Evolutionary conservation across 2,888 invertebrate species (phyloP).

Genomic region (Agapostemon virescens): DNA sequence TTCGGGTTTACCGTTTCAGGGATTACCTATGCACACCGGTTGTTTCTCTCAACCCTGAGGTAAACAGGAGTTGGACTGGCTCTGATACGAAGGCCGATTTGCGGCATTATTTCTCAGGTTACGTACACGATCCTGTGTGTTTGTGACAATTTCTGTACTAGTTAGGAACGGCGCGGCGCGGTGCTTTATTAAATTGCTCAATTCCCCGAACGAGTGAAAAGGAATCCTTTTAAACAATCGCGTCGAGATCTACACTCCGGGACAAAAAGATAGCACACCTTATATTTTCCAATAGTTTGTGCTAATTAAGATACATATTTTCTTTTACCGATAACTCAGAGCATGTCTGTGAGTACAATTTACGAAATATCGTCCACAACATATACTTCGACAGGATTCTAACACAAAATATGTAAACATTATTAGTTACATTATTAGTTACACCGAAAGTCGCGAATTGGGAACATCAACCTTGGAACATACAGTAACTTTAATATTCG

Average conservation of each 20-base stretch:
- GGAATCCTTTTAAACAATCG: not conserved
- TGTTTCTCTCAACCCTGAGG: conserved; percentile 34
- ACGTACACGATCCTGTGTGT: conserved; percentile 14
- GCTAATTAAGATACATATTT: no score
- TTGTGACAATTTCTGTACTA: not conserved
- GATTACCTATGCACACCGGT: conserved; percentile 37
- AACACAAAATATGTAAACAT: no score
- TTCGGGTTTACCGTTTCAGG: conserved; percentile 60
- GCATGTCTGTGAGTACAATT: no score
- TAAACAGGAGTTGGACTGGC: conserved; percentile 33
- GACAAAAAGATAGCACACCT: no score
- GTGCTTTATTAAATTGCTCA: not conserved
- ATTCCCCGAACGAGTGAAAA: conserved; percentile 18
- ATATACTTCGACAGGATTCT: no score
- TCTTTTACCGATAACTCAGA: no score
- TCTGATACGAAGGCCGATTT: conserved; percentile 36
- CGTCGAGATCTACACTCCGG: not conserved
- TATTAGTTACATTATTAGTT: no score
- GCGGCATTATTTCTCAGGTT: conserved; percentile 33
- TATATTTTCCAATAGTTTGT: no score
- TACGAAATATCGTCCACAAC: no score
- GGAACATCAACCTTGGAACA: no score
- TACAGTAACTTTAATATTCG: no score
- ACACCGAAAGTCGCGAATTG: no score
- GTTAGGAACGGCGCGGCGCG: not conserved